phyloP scores from a whole-genome alignment of 2,797 vertebrate genomes.

The Craterocephalus amniculus region DNA sequence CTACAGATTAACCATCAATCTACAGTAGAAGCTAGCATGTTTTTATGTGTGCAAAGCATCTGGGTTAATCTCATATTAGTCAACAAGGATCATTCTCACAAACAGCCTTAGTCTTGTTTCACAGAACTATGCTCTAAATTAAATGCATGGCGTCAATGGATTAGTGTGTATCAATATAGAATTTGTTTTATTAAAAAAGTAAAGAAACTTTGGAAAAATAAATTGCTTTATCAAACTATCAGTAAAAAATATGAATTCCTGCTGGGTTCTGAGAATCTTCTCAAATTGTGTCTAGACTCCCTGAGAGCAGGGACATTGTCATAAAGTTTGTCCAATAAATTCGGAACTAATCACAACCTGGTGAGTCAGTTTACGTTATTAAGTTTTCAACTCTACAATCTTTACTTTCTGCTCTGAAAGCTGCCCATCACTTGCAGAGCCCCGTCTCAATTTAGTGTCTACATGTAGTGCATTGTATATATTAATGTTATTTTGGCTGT shows the following conservation, averaged over 20 bases:
- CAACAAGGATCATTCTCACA: slow-evolving; percentile 73
- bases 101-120: slow-evolving; percentile 67
- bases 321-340: slow-evolving; percentile 30
- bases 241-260: not conserved
- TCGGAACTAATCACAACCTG: slow-evolving; percentile 18
- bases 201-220: not conserved
- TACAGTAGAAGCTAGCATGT: slow-evolving; percentile 41
- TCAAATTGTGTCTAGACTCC: not conserved
- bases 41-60: slow-evolving; percentile 73
- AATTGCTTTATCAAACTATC: too few relatives aligned
- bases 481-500: slow-evolving; percentile 47
- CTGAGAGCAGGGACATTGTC: slow-evolving; percentile 20
- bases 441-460: slow-evolving; percentile 2
- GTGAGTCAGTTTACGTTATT: slow-evolving; percentile 32
- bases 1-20: slow-evolving; percentile 36
- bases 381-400: slow-evolving; percentile 22
- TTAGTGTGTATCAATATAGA: slow-evolving; percentile 29
- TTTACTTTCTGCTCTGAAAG: slow-evolving; percentile 16
- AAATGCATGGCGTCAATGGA: slow-evolving; percentile 38
- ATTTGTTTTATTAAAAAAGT: slow-evolving; percentile 8
- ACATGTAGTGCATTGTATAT: slow-evolving; percentile 16
- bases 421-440: slow-evolving; percentile 7
- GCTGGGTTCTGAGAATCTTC: slow-evolving; percentile 15
- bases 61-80: slow-evolving; percentile 84
- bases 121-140: slow-evolving; percentile 61